phyloP scores from a whole-genome alignment of 2,888 invertebrate species.

The Spisula subtruncata region DNA sequence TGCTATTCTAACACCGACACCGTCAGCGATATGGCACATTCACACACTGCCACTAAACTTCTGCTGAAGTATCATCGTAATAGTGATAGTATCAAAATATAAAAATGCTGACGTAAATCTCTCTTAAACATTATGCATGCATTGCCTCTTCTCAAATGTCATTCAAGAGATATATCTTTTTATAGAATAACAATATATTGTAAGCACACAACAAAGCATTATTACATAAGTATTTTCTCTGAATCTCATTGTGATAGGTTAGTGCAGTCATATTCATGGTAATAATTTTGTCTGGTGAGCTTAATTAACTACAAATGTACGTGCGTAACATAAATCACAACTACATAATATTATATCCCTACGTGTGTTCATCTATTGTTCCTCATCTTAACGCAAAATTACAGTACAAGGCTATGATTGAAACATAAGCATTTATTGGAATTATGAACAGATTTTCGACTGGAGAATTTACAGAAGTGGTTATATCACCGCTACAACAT shows the following conservation, averaged over 20 bases:
- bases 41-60: not conserved
- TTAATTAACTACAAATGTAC: not conserved
- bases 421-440: not conserved
- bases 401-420: not conserved
- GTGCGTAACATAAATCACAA: conserved; percentile 20
- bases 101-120: not conserved
- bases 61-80: not conserved
- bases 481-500: not conserved
- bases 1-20: not conserved
- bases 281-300: conserved; percentile 17
- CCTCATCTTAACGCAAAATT: not conserved
- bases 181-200: not conserved
- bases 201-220: not conserved
- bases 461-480: not conserved
- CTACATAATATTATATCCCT: not conserved
- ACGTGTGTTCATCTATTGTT: not conserved
- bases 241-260: not conserved
- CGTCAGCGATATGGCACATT: not conserved
- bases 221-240: not conserved
- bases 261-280: not conserved
- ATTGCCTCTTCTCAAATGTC: not conserved
- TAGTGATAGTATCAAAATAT: not conserved
- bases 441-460: conserved; percentile 16
- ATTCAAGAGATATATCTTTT: not conserved
- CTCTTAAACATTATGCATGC: not conserved